These are phyloP conservation scores for Polydesmus complanatus DNA, from an alignment of 2,888 invertebrate species.

Conservation along the genomic window DNA sequence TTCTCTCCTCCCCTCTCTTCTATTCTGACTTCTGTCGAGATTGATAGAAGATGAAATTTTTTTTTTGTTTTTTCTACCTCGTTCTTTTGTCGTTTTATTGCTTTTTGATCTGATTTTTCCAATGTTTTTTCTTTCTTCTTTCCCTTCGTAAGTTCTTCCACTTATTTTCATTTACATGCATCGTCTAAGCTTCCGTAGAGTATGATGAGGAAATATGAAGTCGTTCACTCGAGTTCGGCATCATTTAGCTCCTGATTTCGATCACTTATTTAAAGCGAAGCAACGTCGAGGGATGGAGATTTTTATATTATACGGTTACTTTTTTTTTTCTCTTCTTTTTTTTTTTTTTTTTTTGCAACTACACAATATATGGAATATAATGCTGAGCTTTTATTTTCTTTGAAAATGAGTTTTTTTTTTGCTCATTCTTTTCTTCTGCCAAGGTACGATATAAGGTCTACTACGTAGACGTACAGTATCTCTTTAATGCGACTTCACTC, in stretches of 20 bases:
- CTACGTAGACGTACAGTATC: too few species aligned
- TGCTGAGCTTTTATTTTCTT: background rate
- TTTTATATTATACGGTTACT: background rate
- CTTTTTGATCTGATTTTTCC: background rate
- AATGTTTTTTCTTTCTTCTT: too few species aligned
- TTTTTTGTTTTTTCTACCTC: background rate
- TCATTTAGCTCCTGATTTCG: background rate
- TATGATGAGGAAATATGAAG: background rate
- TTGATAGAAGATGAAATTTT: background rate
- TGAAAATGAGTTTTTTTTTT: background rate
- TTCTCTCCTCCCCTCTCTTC: background rate
- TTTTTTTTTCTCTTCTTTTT: background rate
- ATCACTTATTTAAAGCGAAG: background rate
- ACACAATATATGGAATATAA: too few species aligned
- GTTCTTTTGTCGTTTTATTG: background rate
- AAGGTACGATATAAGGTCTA: background rate
- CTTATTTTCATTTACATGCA: background rate
- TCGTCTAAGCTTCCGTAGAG: background rate
- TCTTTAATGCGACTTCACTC: too few species aligned
- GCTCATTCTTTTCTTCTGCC: background rate
- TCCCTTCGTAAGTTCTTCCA: too few species aligned
- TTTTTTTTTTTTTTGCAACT: too few species aligned
- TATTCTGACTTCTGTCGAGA: background rate
- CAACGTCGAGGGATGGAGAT: background rate
- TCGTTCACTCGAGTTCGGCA: background rate